Evolutionary conservation across 2,888 invertebrate genomes (phyloP), one percentile per base, ranked within the genome.

Genomic region (Xestoiulus laeticollis): DNA sequence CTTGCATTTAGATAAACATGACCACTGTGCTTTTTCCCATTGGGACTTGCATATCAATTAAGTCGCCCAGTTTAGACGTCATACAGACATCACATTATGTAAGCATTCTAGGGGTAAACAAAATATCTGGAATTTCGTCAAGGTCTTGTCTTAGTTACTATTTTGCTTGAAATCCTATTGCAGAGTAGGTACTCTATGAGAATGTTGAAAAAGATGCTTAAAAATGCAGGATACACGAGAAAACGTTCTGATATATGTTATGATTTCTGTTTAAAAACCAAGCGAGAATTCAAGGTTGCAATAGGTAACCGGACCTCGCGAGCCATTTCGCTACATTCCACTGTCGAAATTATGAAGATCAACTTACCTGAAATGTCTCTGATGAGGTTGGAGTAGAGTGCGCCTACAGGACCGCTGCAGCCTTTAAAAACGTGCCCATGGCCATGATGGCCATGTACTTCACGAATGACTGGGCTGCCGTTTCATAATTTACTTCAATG

Each of bases 281-380:
- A 2, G 12, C 14, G 78, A 30, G 78, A 78, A 48, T 10, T 78
- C 78, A 78, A 78, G 78, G 78, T 78, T 78, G 30, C 30, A 12
- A 78, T 14, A 78, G 78, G 78, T 78, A 78, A 78, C 78, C 78
- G 78, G 78, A 78, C 78, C 78, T 78, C 78, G 5, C 78, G 78
- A 78, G 78, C 30, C 78, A 78, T 78, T 78, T 78, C 78, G 78
- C 78, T 78, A 78, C 78, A 78, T 78, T 78, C 78, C 78, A 78
- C 78, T 8, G 30, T 26, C 26, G 26, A 78, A 22, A 78, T 26
- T 78, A 30, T 78, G 30, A 78, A 78, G 78, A 78, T 78, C 78
- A 30, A 78, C 78, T 78, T 78, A 78, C 78, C 78, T 78, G 78
- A 78, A 78, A 78, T 78, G 78, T 78, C 78, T 6, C 30, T 78